A percentile compares a stretch with the other conserved stretches of the same genome.
Conservation (phyloP, 2,888 invertebrate genomes). For the Drosophila cyrtoloma region DNA sequence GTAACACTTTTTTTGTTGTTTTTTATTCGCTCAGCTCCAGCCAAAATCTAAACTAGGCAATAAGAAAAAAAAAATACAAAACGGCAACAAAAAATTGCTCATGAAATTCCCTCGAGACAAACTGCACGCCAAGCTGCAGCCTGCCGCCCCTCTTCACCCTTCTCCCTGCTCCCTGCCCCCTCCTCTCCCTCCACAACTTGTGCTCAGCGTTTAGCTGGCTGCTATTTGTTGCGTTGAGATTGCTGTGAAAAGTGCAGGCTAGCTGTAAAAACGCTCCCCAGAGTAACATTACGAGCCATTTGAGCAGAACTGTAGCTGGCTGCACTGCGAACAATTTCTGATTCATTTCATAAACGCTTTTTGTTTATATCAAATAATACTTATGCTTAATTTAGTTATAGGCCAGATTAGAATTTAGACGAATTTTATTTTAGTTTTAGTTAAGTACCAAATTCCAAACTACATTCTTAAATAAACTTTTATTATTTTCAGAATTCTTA, state of each 20-base stretch:
- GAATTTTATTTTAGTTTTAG: not conserved
- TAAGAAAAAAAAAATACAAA: conserved; percentile 10
- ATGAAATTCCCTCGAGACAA: conserved; percentile 71
- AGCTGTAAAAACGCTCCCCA: conserved; percentile 70
- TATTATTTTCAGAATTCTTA: not conserved
- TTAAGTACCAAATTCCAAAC: not conserved
- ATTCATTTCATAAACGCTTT: not conserved
- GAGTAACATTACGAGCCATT: conserved; percentile 71
- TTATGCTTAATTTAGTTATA: not conserved
- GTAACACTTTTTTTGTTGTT: conserved; percentile 59
- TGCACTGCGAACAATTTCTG: conserved; percentile 7
- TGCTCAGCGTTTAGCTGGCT: conserved; percentile 8
- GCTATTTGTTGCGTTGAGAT: conserved; percentile 28
- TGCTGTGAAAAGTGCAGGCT: conserved; percentile 40
- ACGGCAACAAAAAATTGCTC: conserved; percentile 38
- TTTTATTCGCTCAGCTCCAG: not conserved
- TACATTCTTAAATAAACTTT: not conserved
- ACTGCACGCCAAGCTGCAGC: conserved; percentile 49
- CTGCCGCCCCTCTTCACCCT: not conserved
- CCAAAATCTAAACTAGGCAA: conserved; percentile 54
- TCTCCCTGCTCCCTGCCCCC: not conserved
- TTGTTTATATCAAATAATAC: not conserved
- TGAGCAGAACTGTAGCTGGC: conserved; percentile 25
- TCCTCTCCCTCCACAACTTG: not conserved
- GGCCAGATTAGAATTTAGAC: not conserved